These are phyloP conservation scores for Miniopterus natalensis DNA, from an alignment of 2,113 vertebrate genomes.

Conservation along the genomic window DNA sequence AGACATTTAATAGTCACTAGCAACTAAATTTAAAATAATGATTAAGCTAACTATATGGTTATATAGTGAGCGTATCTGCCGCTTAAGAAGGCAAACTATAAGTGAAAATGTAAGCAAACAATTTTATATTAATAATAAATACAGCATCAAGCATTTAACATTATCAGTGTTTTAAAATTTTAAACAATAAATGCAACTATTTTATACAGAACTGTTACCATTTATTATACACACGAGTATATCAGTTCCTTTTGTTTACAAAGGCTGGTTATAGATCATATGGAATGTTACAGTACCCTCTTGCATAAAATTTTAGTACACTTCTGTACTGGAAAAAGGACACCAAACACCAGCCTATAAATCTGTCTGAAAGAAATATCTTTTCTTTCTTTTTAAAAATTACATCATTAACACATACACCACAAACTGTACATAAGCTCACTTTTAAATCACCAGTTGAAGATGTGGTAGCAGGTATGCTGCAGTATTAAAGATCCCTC, in stretches of 20 bases:
- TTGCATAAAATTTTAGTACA: conserved; percentile 97
- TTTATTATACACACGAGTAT: conserved; percentile 98
- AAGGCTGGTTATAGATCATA: conserved; percentile 95
- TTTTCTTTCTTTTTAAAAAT: conserved; percentile 88
- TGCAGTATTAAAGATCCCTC: conserved; percentile 87
- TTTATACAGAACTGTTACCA: conserved; percentile 96
- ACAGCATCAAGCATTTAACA: conserved; percentile 88
- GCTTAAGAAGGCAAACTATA: conserved; percentile 86
- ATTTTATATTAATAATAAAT: conserved; percentile 88
- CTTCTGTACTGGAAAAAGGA: conserved; percentile 92
- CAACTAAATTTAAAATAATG: conserved; percentile 87
- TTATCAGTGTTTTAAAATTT: conserved; percentile 87
- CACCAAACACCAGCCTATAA: conserved; percentile 93
- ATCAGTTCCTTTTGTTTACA: conserved; percentile 94
- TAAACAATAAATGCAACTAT: conserved; percentile 92
- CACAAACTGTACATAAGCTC: conserved; percentile 95
- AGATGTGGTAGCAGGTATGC: conserved; percentile 89
- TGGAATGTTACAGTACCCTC: conserved; percentile 99
- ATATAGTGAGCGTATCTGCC: conserved; percentile 84
- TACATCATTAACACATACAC: conserved; percentile 93
- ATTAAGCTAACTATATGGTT: conserved; percentile 81
- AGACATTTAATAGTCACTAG: conserved; percentile 81
- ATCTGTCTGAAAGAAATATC: conserved; percentile 89
- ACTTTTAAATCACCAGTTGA: conserved; percentile 91
- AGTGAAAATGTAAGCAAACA: conserved; percentile 88